phyloP scores from a whole-genome alignment of 2,113 vertebrate species.

The Elgaria multicarinata region DNA sequence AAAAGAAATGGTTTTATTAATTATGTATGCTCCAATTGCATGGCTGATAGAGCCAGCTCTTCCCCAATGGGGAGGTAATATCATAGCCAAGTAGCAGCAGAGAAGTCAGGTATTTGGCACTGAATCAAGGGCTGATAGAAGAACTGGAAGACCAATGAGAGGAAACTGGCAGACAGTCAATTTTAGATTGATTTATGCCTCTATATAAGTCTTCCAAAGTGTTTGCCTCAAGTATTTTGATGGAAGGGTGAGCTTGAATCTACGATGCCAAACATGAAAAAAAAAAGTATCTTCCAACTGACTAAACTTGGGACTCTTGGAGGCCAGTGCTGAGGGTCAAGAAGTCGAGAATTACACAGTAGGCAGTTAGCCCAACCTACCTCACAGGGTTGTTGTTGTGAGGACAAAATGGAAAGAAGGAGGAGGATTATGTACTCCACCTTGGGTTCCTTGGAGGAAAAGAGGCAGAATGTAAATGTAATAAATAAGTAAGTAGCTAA shows the following conservation, averaged over 20 bases:
- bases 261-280: background rate
- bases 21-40: conserved; percentile 18
- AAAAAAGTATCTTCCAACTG: background rate
- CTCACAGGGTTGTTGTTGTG: too few species aligned
- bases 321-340: background rate
- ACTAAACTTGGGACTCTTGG: background rate
- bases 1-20: background rate
- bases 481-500: too few species aligned
- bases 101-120: background rate
- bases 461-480: too few species aligned
- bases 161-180: background rate
- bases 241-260: background rate
- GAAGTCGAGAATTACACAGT: too few species aligned
- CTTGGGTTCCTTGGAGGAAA: too few species aligned
- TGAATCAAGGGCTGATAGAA: background rate
- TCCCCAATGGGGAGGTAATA: background rate
- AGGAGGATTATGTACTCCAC: too few species aligned
- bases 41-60: background rate
- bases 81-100: background rate
- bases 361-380: too few species aligned
- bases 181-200: background rate
- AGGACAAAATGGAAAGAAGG: too few species aligned
- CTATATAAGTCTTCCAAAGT: background rate
- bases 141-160: background rate
- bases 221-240: background rate